phyloP scores from a whole-genome alignment of 2,888 invertebrate genomes.

The Tetanocera ferruginea region DNA sequence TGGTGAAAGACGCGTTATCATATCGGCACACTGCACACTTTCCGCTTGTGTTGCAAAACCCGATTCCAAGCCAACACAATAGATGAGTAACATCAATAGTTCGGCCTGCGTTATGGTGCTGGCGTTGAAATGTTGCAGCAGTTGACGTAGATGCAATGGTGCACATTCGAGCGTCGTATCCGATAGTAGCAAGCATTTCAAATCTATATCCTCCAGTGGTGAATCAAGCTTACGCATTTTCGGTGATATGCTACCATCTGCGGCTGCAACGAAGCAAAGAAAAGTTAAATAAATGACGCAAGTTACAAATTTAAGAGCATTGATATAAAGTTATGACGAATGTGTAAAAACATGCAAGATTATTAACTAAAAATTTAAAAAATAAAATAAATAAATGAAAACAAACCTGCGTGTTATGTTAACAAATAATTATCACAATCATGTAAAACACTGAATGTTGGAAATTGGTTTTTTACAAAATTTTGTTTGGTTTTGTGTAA shows the following conservation, averaged over 20 bases:
- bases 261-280: conserved; percentile 26
- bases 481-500: too few species aligned
- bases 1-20: conserved; percentile 48
- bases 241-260: background rate
- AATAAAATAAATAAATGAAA: background rate
- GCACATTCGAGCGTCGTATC: conserved; percentile 58
- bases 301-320: background rate
- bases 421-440: background rate
- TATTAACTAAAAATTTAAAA: background rate
- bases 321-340: background rate
- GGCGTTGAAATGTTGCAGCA: conserved; percentile 52
- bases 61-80: conserved; percentile 63
- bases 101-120: conserved; percentile 50
- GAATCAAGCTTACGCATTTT: background rate
- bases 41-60: conserved; percentile 57
- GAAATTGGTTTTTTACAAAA: background rate
- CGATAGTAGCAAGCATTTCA: conserved; percentile 53
- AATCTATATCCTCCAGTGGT: conserved; percentile 14
- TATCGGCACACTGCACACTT: conserved; percentile 26
- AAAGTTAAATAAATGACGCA: background rate
- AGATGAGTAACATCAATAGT: conserved; percentile 59
- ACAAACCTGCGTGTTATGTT: background rate
- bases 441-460: background rate
- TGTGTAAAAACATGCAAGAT: background rate
- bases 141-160: conserved; percentile 58